A percentile compares a stretch with the other conserved stretches of the same genome.
Conservation (phyloP, 2,888 invertebrate genomes). For the Anoncus sp. region DNA sequence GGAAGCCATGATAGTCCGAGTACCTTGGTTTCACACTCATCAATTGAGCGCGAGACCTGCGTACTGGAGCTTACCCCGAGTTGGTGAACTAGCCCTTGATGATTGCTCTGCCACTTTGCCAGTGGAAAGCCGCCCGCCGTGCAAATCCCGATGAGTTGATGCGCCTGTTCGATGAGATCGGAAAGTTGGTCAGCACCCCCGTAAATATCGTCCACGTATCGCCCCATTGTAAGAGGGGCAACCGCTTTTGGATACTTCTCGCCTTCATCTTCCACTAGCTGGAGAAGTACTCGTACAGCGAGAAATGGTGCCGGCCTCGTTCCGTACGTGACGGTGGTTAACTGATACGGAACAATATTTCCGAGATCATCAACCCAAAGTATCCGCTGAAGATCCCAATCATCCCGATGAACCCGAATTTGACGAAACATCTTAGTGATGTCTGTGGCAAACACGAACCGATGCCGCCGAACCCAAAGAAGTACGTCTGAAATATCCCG, state of each 20-base stretch:
- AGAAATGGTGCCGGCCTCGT: constrained; percentile 53
- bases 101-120: constrained; percentile 44
- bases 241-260: constrained; percentile 24
- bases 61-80: not conserved
- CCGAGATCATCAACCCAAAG: constrained; percentile 32
- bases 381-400: constrained; percentile 54
- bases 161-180: not conserved
- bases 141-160: constrained; percentile 42
- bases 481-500: constrained; percentile 42
- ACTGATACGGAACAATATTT: constrained; percentile 6
- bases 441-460: constrained; percentile 43
- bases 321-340: constrained; percentile 54
- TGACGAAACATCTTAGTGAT: constrained; percentile 59
- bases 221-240: constrained; percentile 20
- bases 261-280: constrained; percentile 41
- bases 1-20: constrained; percentile 1
- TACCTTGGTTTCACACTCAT: not conserved
- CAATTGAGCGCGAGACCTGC: not conserved
- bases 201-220: constrained; percentile 60
- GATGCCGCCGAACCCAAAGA: constrained; percentile 21
- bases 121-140: constrained; percentile 47
- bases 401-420: constrained; percentile 48
- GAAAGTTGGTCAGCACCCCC: constrained; percentile 44
- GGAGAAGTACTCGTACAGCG: constrained; percentile 12
- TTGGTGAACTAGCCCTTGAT: not conserved